Evolutionary conservation across 1,140 invertebrate genomes (phyloP), one percentile per base, ranked within the genome.

Genomic region (honey bee (Apis mellifera)): DNA sequence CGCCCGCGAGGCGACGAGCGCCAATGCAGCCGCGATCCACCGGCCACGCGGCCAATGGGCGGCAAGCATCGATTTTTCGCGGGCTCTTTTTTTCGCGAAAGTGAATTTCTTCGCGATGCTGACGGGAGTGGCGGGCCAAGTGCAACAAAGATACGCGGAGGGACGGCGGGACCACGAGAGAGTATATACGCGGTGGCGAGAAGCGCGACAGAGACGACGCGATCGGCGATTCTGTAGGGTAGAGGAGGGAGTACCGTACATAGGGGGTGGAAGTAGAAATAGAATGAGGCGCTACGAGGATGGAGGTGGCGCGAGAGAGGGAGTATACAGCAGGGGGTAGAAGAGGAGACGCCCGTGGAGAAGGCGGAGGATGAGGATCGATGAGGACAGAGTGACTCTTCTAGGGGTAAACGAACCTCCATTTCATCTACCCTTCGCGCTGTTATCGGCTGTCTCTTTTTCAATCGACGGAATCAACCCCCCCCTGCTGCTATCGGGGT

Each of bases 71-170:
- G 93, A 94, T 94, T 93, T 94, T 94, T 94, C 89, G 60, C 83
- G 83, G 69, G 71, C 82, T 82, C 81, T 69, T 84, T 82, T 87
- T 88, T 90, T 84, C 83, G 83, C 85, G 90, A 93, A 93, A 92
- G 91, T 92, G 91, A 93, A 93, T 93, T 93, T 93, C 92, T 93
- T 93, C 89, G 81, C 89, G 91, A 89, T 85, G 88, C 86, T 86
- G 89, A 85, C 84, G 79, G 86, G 76, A 82, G 73, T 54, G 65
- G 55, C 80, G 54, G 11, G 13, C 26, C 66, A 4, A 32, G 57
- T 42, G 73, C 17, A 55, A 77, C 55, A 62, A 68, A n/a, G 42
- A 17, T 12, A n/a, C 21, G 23, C 42, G 48, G 59, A 64, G 26
- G 32, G 1, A 17, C 26, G 48, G 23, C 50, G 50, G 32, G 42